These are phyloP conservation scores for Ctenodactylus gundi DNA, from an alignment of 2,113 vertebrate species.

Conservation along the genomic window DNA sequence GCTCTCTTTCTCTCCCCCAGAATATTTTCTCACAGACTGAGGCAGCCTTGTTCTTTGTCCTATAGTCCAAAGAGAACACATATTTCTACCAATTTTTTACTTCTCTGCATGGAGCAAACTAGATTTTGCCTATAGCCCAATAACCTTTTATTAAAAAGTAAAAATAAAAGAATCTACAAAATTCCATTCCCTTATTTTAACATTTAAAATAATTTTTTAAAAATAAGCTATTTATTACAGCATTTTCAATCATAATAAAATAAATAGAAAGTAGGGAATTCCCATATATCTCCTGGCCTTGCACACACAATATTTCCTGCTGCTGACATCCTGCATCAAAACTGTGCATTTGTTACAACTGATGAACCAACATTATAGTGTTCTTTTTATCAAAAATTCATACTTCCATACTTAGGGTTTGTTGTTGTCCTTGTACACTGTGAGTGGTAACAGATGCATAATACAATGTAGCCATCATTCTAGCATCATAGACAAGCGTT, in stretches of 20 bases:
- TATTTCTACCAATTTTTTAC: slow-evolving; percentile 4
- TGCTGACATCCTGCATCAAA: not conserved
- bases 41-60: not conserved
- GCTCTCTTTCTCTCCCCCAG: not conserved
- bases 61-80: not conserved
- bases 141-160: not conserved
- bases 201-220: not conserved
- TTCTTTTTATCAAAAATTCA: not conserved
- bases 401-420: not conserved
- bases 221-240: not conserved
- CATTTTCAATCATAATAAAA: slow-evolving; percentile 28
- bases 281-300: not conserved
- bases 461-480: not conserved
- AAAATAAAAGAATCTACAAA: not conserved
- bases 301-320: not conserved
- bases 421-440: not conserved
- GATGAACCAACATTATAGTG: not conserved
- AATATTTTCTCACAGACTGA: not conserved
- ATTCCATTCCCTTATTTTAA: not conserved
- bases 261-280: not conserved
- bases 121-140: not conserved
- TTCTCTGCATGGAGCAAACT: not conserved
- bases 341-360: not conserved
- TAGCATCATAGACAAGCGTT: not conserved
- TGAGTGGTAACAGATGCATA: not conserved